Conservation (phyloP, 37 sponge, comb jelly and placozoan genomes). For the Eunapius fragilis region DNA sequence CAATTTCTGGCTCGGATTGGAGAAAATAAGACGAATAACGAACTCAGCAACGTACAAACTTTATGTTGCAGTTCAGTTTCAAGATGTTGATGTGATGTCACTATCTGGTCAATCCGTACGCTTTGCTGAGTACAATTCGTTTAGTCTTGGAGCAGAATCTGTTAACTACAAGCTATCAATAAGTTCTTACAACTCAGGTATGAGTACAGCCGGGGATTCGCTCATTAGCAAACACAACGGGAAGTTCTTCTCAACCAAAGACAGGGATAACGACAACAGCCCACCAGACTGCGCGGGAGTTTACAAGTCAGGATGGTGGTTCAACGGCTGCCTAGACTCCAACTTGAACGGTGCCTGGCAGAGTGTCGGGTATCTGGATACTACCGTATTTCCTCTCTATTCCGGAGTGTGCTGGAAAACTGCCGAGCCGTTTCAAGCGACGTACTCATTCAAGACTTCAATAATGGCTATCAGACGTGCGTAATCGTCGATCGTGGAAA, state of each 20-base stretch:
- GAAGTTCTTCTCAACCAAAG: conserved; percentile 45
- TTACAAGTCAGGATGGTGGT: conserved; percentile 52
- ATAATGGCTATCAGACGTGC: not conserved
- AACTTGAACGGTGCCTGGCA: conserved; percentile 47
- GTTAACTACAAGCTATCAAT: not conserved
- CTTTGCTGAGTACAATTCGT: conserved; percentile 26
- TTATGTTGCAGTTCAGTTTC: not conserved
- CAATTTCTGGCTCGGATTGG: conserved; percentile 72
- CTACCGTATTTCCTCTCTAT: not conserved
- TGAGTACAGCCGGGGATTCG: not conserved
- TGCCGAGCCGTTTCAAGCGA: not conserved
- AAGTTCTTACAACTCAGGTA: not conserved
- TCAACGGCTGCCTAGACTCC: conserved; percentile 34
- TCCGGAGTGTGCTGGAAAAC: not conserved
- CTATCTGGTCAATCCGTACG: not conserved
- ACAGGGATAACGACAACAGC: conserved; percentile 50
- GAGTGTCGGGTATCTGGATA: not conserved
- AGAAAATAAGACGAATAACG: conserved; percentile 54
- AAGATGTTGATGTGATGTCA: no score
- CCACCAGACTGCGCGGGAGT: not conserved
- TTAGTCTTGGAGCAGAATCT: not conserved
- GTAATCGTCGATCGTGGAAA: not conserved
- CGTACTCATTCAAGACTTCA: not conserved
- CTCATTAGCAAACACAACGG: conserved; percentile 27
- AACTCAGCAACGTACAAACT: conserved; percentile 9